A percentile compares a stretch with the other conserved stretches of the same genome.
phyloP scores from a whole-genome alignment of 2,888 invertebrate species.

The Graphium colonna region DNA sequence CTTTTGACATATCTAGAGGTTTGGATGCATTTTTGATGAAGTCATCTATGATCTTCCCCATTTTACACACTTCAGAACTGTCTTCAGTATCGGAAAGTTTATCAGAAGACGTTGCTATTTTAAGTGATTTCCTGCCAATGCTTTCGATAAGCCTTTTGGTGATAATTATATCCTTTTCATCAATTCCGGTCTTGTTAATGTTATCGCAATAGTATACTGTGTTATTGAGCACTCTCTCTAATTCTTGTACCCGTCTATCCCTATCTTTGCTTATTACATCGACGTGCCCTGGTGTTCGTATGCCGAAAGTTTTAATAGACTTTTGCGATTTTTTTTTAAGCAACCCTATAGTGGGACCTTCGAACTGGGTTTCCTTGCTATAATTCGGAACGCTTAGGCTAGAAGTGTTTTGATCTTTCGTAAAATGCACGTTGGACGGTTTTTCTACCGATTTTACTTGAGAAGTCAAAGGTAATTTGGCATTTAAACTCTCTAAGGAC shows the following conservation, averaged over 20 bases:
- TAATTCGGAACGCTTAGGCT: slow-evolving; percentile 36
- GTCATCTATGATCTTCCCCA: slow-evolving; percentile 56
- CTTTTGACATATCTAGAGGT: slow-evolving; percentile 52
- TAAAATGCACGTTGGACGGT: slow-evolving; percentile 49
- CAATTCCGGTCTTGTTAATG: slow-evolving; percentile 35
- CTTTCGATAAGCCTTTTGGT: slow-evolving; percentile 54
- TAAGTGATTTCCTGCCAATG: slow-evolving; percentile 40
- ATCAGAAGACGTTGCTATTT: slow-evolving; percentile 15
- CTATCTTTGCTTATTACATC: slow-evolving; percentile 47
- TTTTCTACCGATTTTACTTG: slow-evolving; percentile 43
- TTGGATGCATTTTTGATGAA: slow-evolving; percentile 54
- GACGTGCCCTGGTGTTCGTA: slow-evolving; percentile 22
- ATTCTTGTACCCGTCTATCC: slow-evolving; percentile 56
- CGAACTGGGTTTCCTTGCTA: slow-evolving; percentile 51
- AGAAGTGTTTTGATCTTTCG: slow-evolving; percentile 52
- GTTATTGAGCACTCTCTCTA: slow-evolving; percentile 58
- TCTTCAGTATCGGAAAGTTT: slow-evolving; percentile 34
- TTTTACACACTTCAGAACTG: slow-evolving; percentile 49
- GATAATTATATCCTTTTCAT: slow-evolving; percentile 56
- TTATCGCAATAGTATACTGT: slow-evolving; percentile 61
- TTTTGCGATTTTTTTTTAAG: slow-evolving; percentile 26
- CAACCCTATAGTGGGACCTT: slow-evolving; percentile 35
- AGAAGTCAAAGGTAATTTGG: slow-evolving; percentile 31
- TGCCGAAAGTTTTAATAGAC: slow-evolving; percentile 15
- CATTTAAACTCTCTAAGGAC: slow-evolving; percentile 35